Evolutionary conservation across 1,140 invertebrate genomes (phyloP).

Genomic region (silkworm (Bombyx mori)): ASM3026992v2 NC_085109.1:14165001-14165500

Average conservation of each 20-base stretch:
- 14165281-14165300: too few relatives aligned
- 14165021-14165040: too few relatives aligned
- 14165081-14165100: too few relatives aligned
- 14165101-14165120: slow-evolving; percentile 58
- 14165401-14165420: background rate
- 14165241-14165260: slow-evolving; percentile 54
- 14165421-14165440: too few relatives aligned
- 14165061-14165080: too few relatives aligned
- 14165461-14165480: slow-evolving; percentile 40
- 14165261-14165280: slow-evolving; percentile 7
- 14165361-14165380: slow-evolving; percentile 9
- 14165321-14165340: slow-evolving; percentile 44
- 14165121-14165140: slow-evolving; percentile 65
- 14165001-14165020: too few relatives aligned
- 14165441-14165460: slow-evolving; percentile 21
- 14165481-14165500: slow-evolving; percentile 42
- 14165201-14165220: slow-evolving; percentile 53
- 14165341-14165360: slow-evolving; percentile 38
- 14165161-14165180: slow-evolving; percentile 6
- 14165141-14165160: slow-evolving; percentile 51
- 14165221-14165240: slow-evolving; percentile 37
- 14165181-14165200: slow-evolving; percentile 17
- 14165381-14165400: slow-evolving; percentile 17
- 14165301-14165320: too few relatives aligned
- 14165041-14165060: too few relatives aligned